Evolutionary conservation across 2,113 vertebrate species (phyloP).

Genomic region (Sceloporus tristichus): DNA sequence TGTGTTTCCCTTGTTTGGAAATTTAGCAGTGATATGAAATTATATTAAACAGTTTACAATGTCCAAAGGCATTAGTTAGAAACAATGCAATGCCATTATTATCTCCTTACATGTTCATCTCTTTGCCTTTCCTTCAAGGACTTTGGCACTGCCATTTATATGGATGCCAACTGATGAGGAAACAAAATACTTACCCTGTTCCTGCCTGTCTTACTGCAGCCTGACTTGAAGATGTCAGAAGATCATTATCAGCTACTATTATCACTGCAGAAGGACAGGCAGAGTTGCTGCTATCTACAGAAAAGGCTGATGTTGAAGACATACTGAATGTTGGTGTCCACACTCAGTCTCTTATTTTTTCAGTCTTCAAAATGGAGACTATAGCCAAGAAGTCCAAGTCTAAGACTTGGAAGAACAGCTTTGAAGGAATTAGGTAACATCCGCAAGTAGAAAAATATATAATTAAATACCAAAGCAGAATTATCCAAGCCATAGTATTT

Average conservation of each 20-base stretch:
- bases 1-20: no score
- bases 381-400: no score
- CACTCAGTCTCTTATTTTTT: no score
- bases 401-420: no score
- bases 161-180: background rate
- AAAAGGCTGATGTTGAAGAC: background rate
- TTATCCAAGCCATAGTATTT: no score
- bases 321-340: background rate
- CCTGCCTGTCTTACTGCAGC: background rate
- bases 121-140: background rate
- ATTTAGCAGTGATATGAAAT: background rate
- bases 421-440: no score
- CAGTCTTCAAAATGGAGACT: no score
- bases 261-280: no score
- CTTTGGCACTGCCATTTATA: background rate
- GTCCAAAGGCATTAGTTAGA: background rate
- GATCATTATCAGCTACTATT: no score
- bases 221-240: background rate
- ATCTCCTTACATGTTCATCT: background rate
- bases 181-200: background rate
- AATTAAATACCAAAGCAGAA: no score
- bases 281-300: background rate
- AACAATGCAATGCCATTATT: background rate
- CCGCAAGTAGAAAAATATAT: no score
- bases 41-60: background rate